Evolutionary conservation across 2,797 vertebrate genomes (phyloP).

Genomic region (Acrossocheilus wenchowensis): DNA sequence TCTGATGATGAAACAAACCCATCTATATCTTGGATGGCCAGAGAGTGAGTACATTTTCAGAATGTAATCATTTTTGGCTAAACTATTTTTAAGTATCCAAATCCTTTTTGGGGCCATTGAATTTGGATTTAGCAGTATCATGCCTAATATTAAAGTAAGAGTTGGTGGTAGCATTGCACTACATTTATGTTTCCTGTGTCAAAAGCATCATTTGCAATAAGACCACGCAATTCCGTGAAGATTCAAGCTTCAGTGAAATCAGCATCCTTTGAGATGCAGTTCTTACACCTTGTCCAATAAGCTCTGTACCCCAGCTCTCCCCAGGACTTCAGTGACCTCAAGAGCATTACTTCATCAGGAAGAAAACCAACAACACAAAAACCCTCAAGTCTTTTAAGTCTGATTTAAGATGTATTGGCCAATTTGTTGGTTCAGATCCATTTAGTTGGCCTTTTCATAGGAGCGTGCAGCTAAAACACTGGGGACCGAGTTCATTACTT

Average conservation of each 20-base stretch:
- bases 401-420: conserved; percentile 46
- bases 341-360: conserved; percentile 48
- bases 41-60: no score
- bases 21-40: not conserved
- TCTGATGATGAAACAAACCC: not conserved
- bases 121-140: not conserved
- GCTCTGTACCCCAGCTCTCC: conserved; percentile 4
- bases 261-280: conserved; percentile 4
- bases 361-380: conserved; percentile 32
- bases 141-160: not conserved
- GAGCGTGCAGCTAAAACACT: conserved; percentile 12
- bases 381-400: conserved; percentile 58
- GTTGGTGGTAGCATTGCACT: not conserved
- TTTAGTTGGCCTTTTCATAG: conserved; percentile 1
- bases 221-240: not conserved
- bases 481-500: not conserved
- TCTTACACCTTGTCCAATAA: conserved; percentile 4
- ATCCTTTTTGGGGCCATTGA: not conserved
- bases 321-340: conserved; percentile 55
- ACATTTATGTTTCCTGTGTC: not conserved
- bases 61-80: no score
- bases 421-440: conserved; percentile 43
- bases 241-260: conserved; percentile 28
- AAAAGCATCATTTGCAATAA: conserved; percentile 1
- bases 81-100: not conserved